A percentile compares a stretch with the other conserved stretches of the same genome.
Evolutionary conservation across 2,797 vertebrate species (phyloP).

Genomic region (Malurus splendens): DNA sequence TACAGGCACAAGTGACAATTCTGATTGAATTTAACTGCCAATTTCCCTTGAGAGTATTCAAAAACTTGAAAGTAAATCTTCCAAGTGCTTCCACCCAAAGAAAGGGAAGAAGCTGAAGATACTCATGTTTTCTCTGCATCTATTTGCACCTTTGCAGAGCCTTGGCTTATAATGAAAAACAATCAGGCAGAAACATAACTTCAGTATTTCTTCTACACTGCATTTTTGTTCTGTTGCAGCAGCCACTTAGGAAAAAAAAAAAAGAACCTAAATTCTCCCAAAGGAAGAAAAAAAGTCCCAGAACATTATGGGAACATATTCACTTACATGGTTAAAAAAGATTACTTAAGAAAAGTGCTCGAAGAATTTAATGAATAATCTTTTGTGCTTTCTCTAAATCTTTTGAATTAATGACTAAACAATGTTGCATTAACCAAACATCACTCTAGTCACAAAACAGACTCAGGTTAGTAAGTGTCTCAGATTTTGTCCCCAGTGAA

Average conservation of each 20-base stretch:
- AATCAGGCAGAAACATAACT: background rate
- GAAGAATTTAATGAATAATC: background rate
- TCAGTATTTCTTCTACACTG: background rate
- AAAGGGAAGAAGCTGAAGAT: background rate
- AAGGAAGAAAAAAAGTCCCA: background rate
- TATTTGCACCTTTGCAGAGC: background rate
- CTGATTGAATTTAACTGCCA: background rate
- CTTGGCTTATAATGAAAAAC: background rate
- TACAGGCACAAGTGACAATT: background rate
- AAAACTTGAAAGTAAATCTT: background rate
- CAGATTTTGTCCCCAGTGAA: background rate
- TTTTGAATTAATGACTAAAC: background rate
- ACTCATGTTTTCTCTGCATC: background rate
- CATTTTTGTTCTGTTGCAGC: background rate
- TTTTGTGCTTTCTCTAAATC: background rate
- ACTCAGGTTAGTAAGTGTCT: background rate
- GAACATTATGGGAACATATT: background rate
- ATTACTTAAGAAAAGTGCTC: background rate
- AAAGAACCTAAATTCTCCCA: background rate
- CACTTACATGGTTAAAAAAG: background rate
- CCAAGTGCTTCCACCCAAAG: background rate
- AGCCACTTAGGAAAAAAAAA: background rate
- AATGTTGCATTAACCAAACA: background rate
- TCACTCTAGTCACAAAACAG: background rate
- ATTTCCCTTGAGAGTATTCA: background rate